Conservation (phyloP, 2,888 invertebrate genomes). For the Tolmerus cingulatus region DNA sequence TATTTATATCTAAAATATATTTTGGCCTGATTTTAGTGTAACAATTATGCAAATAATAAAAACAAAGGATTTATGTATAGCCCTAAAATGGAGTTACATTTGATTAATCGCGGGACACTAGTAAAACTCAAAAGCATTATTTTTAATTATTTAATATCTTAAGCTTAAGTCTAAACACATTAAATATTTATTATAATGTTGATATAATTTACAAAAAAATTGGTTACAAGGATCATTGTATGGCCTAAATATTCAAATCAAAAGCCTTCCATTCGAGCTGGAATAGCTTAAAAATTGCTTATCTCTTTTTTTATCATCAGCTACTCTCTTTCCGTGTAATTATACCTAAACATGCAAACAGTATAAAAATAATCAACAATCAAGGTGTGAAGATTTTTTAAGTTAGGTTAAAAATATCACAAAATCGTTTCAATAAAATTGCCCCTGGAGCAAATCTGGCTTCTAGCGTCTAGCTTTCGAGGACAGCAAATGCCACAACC, state of each 20-base stretch:
- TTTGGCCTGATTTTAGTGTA: no score
- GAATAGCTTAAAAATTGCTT: no score
- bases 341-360: background rate
- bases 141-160: constrained; percentile 1
- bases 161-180: background rate
- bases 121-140: background rate
- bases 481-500: background rate
- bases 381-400: constrained; percentile 20
- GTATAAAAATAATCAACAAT: constrained; percentile 34
- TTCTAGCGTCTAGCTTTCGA: background rate
- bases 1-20: no score
- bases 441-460: background rate
- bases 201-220: background rate
- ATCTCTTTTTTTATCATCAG: background rate
- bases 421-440: constrained; percentile 25
- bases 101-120: no score
- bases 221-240: background rate
- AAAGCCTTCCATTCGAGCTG: background rate
- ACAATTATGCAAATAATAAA: no score
- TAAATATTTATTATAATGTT: background rate
- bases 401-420: constrained; percentile 37
- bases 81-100: no score
- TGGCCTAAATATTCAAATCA: background rate
- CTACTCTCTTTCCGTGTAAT: background rate
- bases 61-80: no score